Percentiles rank a stretch among this genome's conserved stretches.
Evolutionary conservation across 2,113 vertebrate genomes (phyloP).

Genomic region (Caloenas nicobarica): DNA sequence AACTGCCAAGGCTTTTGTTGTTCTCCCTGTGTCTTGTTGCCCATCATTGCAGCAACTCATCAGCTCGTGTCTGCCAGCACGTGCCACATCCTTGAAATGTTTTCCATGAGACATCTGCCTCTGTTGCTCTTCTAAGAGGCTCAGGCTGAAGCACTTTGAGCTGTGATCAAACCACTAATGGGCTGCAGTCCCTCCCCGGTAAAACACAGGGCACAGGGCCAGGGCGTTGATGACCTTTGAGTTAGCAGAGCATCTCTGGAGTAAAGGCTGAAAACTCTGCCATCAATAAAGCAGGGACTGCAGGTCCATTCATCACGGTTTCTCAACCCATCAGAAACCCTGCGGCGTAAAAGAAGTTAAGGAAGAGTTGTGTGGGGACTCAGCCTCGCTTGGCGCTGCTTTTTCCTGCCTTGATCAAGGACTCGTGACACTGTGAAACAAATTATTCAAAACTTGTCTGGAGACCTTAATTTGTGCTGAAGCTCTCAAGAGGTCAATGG

Average conservation of each 20-base stretch:
- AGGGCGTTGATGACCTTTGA: not conserved
- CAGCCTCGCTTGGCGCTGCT: not conserved
- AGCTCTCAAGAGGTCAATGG: not conserved
- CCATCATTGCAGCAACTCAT: not conserved
- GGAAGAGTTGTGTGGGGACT: not conserved
- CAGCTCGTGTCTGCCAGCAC: accelerated
- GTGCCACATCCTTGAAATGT: not conserved
- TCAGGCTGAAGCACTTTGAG: not conserved
- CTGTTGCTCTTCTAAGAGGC: not conserved
- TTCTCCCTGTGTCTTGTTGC: not conserved
- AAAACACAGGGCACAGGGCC: not conserved
- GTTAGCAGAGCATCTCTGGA: not conserved
- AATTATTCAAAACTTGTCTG: not conserved
- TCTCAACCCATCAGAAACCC: not conserved
- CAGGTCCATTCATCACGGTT: not conserved
- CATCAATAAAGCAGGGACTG: not conserved
- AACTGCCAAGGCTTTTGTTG: not conserved
- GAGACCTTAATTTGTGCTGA: not conserved
- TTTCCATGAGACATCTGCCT: accelerated
- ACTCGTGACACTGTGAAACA: not conserved
- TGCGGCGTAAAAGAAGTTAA: accelerated
- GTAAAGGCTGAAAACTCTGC: not conserved
- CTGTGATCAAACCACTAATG: not conserved
- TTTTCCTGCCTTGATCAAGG: not conserved
- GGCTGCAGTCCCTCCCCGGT: not conserved